Evolutionary conservation across 2,888 invertebrate genomes (phyloP).

Genomic region (Archips crataeganus): DNA sequence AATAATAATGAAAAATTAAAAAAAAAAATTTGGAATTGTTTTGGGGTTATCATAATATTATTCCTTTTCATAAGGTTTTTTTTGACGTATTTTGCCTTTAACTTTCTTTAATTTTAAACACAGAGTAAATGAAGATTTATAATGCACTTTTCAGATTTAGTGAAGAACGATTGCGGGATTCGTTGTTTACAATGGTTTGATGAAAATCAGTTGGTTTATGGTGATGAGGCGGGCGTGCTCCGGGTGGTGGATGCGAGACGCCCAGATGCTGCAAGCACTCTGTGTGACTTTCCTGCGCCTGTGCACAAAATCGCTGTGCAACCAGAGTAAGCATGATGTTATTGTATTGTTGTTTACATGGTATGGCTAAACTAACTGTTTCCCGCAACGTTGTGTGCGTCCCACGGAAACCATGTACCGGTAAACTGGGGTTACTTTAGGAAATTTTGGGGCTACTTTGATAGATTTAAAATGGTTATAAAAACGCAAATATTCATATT

Average conservation of each 20-base stretch:
- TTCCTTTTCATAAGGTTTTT: neutral
- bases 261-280: slow-evolving; percentile 52
- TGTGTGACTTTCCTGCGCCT: slow-evolving; percentile 71
- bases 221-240: slow-evolving; percentile 76
- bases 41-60: neutral
- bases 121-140: neutral
- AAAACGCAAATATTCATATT: too few species aligned
- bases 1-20: too few species aligned
- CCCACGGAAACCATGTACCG: too few species aligned
- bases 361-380: too few species aligned
- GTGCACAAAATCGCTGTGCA: slow-evolving; percentile 70
- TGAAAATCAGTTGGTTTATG: slow-evolving; percentile 70
- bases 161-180: slow-evolving; percentile 69
- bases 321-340: slow-evolving; percentile 57
- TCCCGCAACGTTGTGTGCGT: too few species aligned
- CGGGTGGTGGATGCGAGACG: slow-evolving; percentile 69
- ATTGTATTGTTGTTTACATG: neutral
- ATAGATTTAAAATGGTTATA: too few species aligned
- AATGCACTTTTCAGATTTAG: slow-evolving; percentile 60
- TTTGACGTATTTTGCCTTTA: neutral
- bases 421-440: too few species aligned
- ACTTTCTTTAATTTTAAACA: neutral
- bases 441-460: too few species aligned
- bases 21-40: too few species aligned
- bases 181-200: slow-evolving; percentile 77